Evolutionary conservation across 2,113 vertebrate species (phyloP).

Genomic region (Sus scrofa): DNA sequence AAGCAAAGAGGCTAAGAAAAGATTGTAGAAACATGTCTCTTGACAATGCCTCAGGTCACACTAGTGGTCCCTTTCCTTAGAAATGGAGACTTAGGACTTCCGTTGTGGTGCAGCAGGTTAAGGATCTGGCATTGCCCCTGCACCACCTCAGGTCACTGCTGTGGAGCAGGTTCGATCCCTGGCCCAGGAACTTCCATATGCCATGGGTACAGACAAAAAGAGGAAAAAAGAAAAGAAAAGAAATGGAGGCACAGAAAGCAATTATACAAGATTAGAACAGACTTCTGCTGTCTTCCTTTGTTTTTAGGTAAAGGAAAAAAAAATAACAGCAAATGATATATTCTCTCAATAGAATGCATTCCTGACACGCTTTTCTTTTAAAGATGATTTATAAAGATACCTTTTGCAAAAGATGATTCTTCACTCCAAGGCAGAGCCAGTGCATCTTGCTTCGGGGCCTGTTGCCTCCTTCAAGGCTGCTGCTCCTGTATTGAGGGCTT

Average conservation of each 20-base stretch:
- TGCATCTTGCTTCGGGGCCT: accelerated
- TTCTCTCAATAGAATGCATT: conserved; percentile 47
- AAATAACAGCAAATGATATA: conserved; percentile 32
- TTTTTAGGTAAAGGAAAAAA: conserved; percentile 61
- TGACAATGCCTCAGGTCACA: conserved; percentile 65
- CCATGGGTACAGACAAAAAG: too few species aligned
- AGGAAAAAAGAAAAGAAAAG: conserved; percentile 68
- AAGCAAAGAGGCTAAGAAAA: too few species aligned
- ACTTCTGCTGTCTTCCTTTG: conserved; percentile 6
- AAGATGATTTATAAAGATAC: neutral
- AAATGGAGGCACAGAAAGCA: conserved; percentile 63
- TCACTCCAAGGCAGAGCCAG: neutral
- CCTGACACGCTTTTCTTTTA: conserved; percentile 37
- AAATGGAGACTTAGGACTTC: conserved; percentile 29
- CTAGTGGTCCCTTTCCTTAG: conserved; percentile 57
- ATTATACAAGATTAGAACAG: conserved; percentile 65
- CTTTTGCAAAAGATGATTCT: neutral
- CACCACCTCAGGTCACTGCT: too few species aligned
- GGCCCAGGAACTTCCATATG: too few species aligned
- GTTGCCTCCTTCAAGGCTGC: accelerated
- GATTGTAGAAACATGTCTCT: too few species aligned
- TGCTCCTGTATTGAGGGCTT: accelerated
- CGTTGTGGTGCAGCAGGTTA: too few species aligned
- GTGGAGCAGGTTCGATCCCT: too few species aligned
- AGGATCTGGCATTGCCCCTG: too few species aligned